Percentiles rank a stretch among this genome's conserved stretches.
These are phyloP conservation scores for Globodera ellingtonae DNA, from an alignment of 1,140 invertebrate genomes.

Conservation along the genomic window DNA sequence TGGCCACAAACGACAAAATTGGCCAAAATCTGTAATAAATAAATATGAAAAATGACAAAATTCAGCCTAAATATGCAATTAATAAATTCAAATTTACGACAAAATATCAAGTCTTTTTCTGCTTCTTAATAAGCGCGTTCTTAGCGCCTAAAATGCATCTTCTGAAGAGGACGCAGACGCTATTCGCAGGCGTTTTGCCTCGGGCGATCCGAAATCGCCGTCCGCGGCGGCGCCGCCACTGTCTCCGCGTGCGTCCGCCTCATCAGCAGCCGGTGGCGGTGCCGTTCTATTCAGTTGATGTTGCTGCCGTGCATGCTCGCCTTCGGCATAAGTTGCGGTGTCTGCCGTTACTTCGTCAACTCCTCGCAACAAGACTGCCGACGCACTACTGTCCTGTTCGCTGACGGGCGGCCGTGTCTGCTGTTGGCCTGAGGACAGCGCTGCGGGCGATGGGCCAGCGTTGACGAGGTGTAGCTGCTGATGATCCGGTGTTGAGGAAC, in stretches of 20 bases:
- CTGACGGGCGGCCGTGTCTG: neutral
- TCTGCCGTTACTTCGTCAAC: constrained; percentile 7
- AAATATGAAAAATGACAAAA: too few relatives aligned
- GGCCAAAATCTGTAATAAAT: too few relatives aligned
- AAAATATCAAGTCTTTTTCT: too few relatives aligned
- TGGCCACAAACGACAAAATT: too few relatives aligned
- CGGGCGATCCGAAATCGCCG: constrained; percentile 13
- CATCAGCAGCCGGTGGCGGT: neutral
- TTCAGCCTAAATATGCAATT: too few relatives aligned
- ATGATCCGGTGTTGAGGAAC: too few relatives aligned
- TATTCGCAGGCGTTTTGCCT: constrained; percentile 31
- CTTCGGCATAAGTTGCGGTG: constrained; percentile 1
- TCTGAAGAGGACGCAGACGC: constrained; percentile 29
- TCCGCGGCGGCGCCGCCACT: constrained; percentile 5
- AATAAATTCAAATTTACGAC: too few relatives aligned
- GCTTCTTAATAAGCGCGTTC: too few relatives aligned
- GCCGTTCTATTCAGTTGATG: neutral
- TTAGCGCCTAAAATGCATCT: constrained; percentile 10
- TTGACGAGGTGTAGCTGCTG: too few relatives aligned
- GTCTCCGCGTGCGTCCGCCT: neutral
- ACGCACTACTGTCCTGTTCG: neutral
- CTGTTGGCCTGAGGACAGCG: neutral
- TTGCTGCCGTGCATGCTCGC: neutral
- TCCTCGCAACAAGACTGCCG: neutral
- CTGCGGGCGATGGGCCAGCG: too few relatives aligned